phyloP scores from a whole-genome alignment of 2,888 invertebrate genomes.

The Mantis religiosa region DNA sequence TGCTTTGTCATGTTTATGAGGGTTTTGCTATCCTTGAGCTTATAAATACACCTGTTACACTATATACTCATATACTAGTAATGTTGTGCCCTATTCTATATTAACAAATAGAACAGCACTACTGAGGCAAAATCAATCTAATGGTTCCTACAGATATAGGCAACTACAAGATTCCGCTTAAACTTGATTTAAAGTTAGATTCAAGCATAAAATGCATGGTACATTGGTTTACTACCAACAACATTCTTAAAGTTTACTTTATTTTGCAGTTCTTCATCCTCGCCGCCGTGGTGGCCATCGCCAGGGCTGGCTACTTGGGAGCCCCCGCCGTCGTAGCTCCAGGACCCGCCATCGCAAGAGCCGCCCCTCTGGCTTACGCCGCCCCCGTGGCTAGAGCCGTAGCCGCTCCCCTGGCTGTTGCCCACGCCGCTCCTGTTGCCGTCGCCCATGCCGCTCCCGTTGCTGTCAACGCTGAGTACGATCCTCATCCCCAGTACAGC shows the following conservation, averaged over 20 bases:
- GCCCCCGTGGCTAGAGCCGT: constrained; percentile 8
- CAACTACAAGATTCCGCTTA: too few species aligned
- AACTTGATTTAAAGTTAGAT: background rate
- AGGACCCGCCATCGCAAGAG: constrained; percentile 28
- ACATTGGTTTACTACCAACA: too few species aligned
- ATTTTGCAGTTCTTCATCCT: constrained; percentile 27
- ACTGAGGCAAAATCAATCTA: too few species aligned
- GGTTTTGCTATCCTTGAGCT: too few species aligned
- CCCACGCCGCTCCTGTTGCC: constrained; percentile 23
- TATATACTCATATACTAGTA: too few species aligned
- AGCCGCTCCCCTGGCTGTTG: constrained; percentile 31
- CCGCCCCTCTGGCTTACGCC: constrained; percentile 26
- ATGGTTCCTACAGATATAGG: too few species aligned
- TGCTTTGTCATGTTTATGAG: too few species aligned
- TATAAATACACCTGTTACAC: too few species aligned
- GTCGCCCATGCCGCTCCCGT: constrained; percentile 24
- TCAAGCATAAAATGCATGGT: too few species aligned
- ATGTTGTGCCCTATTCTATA: too few species aligned
- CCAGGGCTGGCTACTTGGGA: constrained; percentile 27
- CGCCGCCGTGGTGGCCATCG: constrained; percentile 30
- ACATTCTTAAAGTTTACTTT: too few species aligned
- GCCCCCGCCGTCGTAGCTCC: constrained; percentile 34
- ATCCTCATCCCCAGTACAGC: constrained; percentile 32
- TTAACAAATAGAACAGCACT: too few species aligned
- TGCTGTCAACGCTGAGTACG: constrained; percentile 32